Percentiles rank a stretch among this genome's conserved stretches.
Conservation (phyloP, 2,797 vertebrate genomes). For the Channallabes apus region DNA sequence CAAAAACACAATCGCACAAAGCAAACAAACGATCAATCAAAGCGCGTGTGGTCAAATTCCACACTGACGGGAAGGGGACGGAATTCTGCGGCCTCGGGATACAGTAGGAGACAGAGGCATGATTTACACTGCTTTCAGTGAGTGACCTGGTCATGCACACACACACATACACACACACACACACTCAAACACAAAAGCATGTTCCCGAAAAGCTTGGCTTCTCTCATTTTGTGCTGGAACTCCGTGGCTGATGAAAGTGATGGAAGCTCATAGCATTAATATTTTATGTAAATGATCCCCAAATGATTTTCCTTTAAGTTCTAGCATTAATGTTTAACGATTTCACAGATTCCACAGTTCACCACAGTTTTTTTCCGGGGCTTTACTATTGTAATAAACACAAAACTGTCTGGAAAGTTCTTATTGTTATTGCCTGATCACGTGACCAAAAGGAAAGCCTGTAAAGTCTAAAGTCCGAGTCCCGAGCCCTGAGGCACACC, state of each 20-base stretch:
- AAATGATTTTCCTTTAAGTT: neutral
- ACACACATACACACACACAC: conserved; percentile 2
- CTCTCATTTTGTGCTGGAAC: neutral
- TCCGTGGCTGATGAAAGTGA: neutral
- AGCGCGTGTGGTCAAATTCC: conserved; percentile 7
- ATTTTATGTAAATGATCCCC: neutral
- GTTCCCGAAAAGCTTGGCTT: neutral
- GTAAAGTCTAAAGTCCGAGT: neutral
- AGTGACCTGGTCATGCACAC: conserved; percentile 9
- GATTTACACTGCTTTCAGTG: conserved; percentile 14
- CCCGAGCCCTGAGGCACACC: conserved; percentile 19
- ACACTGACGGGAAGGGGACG: neutral
- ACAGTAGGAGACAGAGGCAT: conserved; percentile 12
- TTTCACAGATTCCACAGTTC: neutral
- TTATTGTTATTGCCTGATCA: neutral
- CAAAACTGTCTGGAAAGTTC: neutral
- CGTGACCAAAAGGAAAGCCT: neutral
- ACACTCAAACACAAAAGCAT: neutral
- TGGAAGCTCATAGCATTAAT: neutral
- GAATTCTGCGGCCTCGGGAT: conserved; percentile 12
- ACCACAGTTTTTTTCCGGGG: neutral
- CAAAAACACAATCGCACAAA: conserved; percentile 23
- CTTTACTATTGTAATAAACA: neutral
- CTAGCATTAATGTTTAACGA: neutral
- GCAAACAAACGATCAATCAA: conserved; percentile 31